phyloP scores from a whole-genome alignment of 2,888 invertebrate species.

The Drosophila anomalata region DNA sequence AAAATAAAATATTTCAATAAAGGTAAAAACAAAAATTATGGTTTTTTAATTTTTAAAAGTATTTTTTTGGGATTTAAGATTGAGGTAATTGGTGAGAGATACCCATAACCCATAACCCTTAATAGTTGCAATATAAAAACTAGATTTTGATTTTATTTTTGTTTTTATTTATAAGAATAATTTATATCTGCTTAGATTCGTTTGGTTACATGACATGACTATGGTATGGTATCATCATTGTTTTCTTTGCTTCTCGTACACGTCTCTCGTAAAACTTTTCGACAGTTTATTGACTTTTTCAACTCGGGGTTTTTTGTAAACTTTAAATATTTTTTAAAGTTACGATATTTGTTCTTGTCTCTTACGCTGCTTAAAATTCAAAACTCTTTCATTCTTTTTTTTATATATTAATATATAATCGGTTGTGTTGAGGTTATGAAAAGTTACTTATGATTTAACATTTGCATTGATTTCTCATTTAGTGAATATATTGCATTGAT shows the following conservation, averaged over 20 bases:
- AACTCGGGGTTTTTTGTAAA: conserved; percentile 7
- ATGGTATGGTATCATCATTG: conserved; percentile 73
- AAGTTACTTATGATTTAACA: conserved; percentile 60
- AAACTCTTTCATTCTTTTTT: conserved; percentile 38
- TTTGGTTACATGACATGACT: conserved; percentile 76
- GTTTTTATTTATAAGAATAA: conserved; percentile 82
- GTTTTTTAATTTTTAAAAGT: not conserved
- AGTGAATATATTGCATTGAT: conserved; percentile 73
- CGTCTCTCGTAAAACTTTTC: conserved; percentile 10
- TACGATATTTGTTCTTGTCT: conserved; percentile 21
- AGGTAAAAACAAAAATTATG: conserved; percentile 46
- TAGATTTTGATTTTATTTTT: conserved; percentile 55
- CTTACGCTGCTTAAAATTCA: conserved; percentile 59
- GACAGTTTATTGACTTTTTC: conserved; percentile 31
- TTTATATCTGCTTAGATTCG: conserved; percentile 81
- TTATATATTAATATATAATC: conserved; percentile 26
- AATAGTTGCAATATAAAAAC: too few species aligned
- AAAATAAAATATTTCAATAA: conserved; percentile 73
- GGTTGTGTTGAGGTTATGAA: conserved; percentile 37
- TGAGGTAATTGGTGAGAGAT: not conserved
- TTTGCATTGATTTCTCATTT: conserved; percentile 52
- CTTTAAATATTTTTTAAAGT: conserved; percentile 13
- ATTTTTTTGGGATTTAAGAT: not conserved
- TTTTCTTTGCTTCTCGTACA: conserved; percentile 10
- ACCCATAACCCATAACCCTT: not conserved